Evolutionary conservation across 2,888 invertebrate genomes (phyloP), one percentile per base, ranked within the genome.

Genomic region (Andrena bicolor): DNA sequence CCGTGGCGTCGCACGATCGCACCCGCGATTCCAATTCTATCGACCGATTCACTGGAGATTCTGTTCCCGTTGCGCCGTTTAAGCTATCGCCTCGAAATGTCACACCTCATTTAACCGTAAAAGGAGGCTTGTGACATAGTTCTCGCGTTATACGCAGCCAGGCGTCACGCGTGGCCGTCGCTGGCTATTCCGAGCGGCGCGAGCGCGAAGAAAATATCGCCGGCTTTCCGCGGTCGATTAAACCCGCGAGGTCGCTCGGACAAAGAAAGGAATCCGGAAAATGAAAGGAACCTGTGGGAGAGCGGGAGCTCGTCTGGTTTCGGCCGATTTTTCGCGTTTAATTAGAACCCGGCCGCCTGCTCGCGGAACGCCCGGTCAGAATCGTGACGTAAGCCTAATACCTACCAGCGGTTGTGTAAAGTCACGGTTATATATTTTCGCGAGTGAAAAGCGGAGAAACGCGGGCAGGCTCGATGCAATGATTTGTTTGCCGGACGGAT

Each of bases 201-300:
- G 70, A 68, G 16, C 48, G 63, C 26, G 48, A 69, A 53, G 63
- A 41, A 56, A 30, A 23, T 48, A 65, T 77, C 32, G 48, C 5
- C 23, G 41, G 30, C 30, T 78, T 68, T 61, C 76, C 78, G 66
- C 66, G 78, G 68, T 76, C 78, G 78, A 78, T 76, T 23, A 26
- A 78, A 63, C 23, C 53, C 7, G 41, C 66, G 78, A 78, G 76
- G 78, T 78, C 79, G 69, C 6, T 10, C 51, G 58, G 58, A 79
- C 80, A 70, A 71, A 79, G 79, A 79, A 71, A 71, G 71, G 80
- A 71, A 80, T 71, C 65, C 79, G 65, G 61, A 48, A 80, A 80
- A 80, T 68, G 80, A 68, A 80, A 80, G 80, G 80, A 56, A 64
- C 58, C 2, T 20, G 53, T 20, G 23, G 16, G 20, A 20, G 49